These are phyloP conservation scores for Bagarius yarrelli DNA, from an alignment of 2,113 vertebrate species.

Conservation along the genomic window DNA sequence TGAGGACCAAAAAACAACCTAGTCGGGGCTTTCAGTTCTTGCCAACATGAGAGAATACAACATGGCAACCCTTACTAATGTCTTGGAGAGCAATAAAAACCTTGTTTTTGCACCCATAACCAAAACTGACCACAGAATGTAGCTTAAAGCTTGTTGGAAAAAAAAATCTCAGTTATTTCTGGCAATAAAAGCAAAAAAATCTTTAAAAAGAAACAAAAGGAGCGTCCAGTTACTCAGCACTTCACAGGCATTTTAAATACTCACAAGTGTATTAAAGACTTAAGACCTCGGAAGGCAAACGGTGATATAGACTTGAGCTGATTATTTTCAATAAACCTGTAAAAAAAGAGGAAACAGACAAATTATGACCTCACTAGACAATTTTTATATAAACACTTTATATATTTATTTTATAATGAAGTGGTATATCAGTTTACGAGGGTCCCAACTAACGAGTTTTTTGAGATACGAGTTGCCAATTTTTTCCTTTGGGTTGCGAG, in stretches of 20 bases:
- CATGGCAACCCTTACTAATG: not conserved
- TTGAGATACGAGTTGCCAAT: too few species aligned
- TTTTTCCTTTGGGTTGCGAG: too few species aligned
- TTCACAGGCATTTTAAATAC: conserved; percentile 63
- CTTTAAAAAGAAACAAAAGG: not conserved
- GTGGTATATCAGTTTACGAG: too few species aligned
- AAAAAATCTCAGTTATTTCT: not conserved
- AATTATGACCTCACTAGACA: not conserved
- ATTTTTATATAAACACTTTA: too few species aligned
- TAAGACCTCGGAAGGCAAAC: conserved; percentile 90
- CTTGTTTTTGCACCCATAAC: not conserved
- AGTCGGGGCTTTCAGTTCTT: not conserved
- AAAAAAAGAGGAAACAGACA: conserved; percentile 43
- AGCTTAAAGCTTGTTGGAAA: not conserved
- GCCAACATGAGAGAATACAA: conserved; percentile 6
- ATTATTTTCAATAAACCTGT: conserved; percentile 99
- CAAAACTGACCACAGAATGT: not conserved
- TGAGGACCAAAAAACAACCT: not conserved
- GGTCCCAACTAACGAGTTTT: too few species aligned
- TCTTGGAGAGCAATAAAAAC: conserved; percentile 8
- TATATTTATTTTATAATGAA: too few species aligned
- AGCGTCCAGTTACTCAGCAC: not conserved
- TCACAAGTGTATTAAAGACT: conserved; percentile 95
- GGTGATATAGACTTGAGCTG: conserved; percentile 93
- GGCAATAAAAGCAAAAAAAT: not conserved